Conservation (phyloP, 2,797 vertebrate species). For the Myoxocephalus aenaeus region DNA sequence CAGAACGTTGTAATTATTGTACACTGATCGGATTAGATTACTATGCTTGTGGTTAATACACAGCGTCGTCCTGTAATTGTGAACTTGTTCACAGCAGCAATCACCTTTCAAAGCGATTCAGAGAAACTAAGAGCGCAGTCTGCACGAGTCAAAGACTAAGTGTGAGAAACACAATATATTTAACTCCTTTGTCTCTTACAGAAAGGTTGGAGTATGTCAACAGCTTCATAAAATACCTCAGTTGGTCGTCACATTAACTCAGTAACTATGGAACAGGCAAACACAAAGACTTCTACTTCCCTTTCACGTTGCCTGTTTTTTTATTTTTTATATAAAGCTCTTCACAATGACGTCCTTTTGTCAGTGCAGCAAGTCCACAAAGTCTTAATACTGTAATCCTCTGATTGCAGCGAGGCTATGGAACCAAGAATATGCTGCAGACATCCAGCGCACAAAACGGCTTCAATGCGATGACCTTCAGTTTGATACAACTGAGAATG, state of each 20-base stretch:
- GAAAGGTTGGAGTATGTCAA: background rate
- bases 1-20: background rate
- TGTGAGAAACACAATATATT: background rate
- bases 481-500: background rate
- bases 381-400: constrained; percentile 83
- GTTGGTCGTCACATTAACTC: constrained; percentile 1
- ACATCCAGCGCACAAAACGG: constrained; percentile 30
- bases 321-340: constrained; percentile 59
- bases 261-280: constrained; percentile 12
- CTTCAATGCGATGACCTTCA: background rate
- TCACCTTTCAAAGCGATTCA: background rate
- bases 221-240: background rate
- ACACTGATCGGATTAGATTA: background rate
- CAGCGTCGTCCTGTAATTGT: background rate
- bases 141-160: background rate
- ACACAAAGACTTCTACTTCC: constrained; percentile 28
- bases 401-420: constrained; percentile 61
- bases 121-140: background rate
- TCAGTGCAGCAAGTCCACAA: constrained; percentile 57
- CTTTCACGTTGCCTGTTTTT: constrained; percentile 20
- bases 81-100: constrained; percentile 1
- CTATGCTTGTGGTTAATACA: background rate
- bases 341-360: constrained; percentile 79
- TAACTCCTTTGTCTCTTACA: background rate
- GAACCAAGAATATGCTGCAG: constrained; percentile 43